A percentile compares a stretch with the other conserved stretches of the same genome.
Evolutionary conservation across 2,797 vertebrate genomes (phyloP).

Genomic region (Hypotaenidia philippensis): DNA sequence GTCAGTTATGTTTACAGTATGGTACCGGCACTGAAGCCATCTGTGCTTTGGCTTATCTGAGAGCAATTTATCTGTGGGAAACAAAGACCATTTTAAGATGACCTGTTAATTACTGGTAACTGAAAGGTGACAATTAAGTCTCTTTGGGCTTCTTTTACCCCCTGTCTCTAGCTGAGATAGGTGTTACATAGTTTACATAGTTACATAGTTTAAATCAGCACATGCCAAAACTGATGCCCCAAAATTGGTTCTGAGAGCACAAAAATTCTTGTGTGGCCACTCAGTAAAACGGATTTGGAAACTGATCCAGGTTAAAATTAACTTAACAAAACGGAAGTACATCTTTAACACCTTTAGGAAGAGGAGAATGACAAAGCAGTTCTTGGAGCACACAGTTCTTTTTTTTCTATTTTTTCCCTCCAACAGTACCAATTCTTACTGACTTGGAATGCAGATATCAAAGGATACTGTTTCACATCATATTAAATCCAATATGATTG

Average conservation of each 20-base stretch:
- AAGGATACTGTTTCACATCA: background rate
- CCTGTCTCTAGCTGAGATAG: background rate
- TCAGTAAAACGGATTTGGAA: background rate
- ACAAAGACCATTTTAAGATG: background rate
- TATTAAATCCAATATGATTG: background rate
- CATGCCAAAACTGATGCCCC: background rate
- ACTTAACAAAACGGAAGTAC: background rate
- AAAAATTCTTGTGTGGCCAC: background rate
- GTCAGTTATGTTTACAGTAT: background rate
- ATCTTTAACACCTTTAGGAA: background rate
- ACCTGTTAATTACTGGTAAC: background rate
- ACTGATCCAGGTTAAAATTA: background rate
- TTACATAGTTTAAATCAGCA: background rate
- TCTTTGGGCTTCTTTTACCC: background rate
- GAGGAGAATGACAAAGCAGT: background rate
- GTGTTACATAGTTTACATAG: background rate
- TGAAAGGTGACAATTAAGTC: background rate
- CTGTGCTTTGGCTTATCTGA: background rate
- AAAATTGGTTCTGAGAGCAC: background rate
- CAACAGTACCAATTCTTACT: background rate
- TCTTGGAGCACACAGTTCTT: background rate
- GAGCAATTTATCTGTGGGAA: background rate
- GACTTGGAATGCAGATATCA: background rate
- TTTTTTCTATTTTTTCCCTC: no score
- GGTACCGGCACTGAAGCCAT: background rate